Conservation (phyloP, 2,113 vertebrate genomes). For the Setophaga petechia region DNA sequence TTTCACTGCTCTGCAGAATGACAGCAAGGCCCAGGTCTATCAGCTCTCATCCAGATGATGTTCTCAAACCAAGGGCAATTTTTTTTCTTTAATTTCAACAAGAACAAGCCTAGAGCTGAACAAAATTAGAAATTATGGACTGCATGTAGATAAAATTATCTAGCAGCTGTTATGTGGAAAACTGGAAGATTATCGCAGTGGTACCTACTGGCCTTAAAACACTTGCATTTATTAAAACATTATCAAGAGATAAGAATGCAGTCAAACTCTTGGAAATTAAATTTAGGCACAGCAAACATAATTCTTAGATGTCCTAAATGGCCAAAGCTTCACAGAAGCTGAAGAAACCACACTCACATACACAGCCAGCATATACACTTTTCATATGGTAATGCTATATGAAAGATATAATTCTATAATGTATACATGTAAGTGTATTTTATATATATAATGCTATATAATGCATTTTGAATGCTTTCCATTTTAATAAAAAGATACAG, state of each 20-base stretch:
- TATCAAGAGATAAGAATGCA: slow-evolving; percentile 11
- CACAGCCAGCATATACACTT: neutral
- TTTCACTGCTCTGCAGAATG: neutral
- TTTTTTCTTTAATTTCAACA: slow-evolving; percentile 30
- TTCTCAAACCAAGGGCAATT: neutral
- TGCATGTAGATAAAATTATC: slow-evolving; percentile 15
- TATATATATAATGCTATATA: neutral
- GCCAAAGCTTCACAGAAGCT: neutral
- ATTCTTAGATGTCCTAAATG: neutral
- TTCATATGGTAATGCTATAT: neutral
- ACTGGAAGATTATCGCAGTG: neutral
- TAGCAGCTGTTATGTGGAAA: neutral
- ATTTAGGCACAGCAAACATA: neutral
- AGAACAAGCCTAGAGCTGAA: slow-evolving; percentile 1
- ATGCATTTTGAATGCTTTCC: neutral
- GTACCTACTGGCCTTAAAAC: slow-evolving; percentile 15
- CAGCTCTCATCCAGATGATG: neutral
- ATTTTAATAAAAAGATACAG: neutral
- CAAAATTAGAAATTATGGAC: slow-evolving; percentile 43
- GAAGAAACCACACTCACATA: neutral
- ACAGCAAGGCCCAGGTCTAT: neutral
- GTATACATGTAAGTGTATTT: neutral
- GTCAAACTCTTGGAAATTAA: neutral
- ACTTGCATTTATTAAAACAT: slow-evolving; percentile 35
- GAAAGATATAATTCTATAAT: neutral